Conservation (phyloP, 2,888 invertebrate species). For the Cryptus viduatorius region DNA sequence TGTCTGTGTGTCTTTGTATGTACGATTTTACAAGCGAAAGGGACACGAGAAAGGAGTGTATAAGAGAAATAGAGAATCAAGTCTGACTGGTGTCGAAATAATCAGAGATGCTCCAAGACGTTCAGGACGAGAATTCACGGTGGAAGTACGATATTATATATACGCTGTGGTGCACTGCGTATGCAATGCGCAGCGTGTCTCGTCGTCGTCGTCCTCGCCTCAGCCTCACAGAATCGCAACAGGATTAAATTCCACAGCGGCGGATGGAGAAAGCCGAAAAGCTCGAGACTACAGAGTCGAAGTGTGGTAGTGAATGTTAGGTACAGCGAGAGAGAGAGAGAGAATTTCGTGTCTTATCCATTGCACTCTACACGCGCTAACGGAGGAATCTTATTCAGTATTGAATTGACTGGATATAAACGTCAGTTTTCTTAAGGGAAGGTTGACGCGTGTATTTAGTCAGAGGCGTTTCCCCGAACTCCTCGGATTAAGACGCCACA, state of each 20-base stretch:
- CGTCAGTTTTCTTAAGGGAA: conserved; percentile 7
- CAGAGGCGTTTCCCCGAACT: conserved; percentile 58
- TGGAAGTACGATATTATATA: conserved; percentile 24
- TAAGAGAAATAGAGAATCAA: conserved; percentile 8
- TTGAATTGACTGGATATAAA: conserved; percentile 41
- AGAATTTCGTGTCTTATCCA: conserved; percentile 21
- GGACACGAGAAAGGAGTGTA: not conserved
- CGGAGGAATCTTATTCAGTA: conserved; percentile 1
- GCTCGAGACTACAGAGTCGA: conserved; percentile 7
- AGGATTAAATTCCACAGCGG: conserved; percentile 55
- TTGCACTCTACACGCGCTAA: not conserved
- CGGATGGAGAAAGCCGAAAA: conserved; percentile 28
- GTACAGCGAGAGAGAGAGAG: not conserved
- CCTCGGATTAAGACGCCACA: conserved; percentile 57
- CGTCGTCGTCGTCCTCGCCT: conserved; percentile 39
- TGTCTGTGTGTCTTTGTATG: conserved; percentile 15
- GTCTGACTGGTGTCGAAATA: conserved; percentile 54
- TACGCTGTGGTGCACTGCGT: conserved; percentile 22
- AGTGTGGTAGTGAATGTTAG: conserved; percentile 15
- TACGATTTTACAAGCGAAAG: not conserved
- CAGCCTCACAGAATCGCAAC: conserved; percentile 43
- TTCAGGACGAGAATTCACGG: conserved; percentile 41
- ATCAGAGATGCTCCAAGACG: conserved; percentile 58
- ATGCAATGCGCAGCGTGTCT: conserved; percentile 29
- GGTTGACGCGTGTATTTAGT: conserved; percentile 65